phyloP scores from a whole-genome alignment of 1,140 invertebrate genomes.

The Atta colombica region DNA sequence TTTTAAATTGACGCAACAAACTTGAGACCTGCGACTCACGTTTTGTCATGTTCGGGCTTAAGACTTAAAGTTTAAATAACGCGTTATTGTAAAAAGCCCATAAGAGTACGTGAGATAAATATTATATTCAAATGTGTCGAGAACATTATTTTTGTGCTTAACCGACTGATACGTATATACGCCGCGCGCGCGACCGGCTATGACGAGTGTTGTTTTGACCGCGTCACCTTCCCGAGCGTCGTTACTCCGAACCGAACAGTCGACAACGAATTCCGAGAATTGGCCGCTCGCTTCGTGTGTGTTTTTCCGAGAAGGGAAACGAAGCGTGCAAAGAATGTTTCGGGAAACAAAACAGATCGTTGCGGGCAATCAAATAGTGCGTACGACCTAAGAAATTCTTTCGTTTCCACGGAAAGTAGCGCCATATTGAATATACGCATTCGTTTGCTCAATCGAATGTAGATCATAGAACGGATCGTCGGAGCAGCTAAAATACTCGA shows the following conservation, averaged over 20 bases:
- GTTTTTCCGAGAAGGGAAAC: not conserved
- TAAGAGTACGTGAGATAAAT: not conserved
- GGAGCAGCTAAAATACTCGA: not conserved
- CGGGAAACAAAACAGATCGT: not conserved
- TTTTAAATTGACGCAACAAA: too few species aligned
- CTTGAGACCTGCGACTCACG: too few species aligned
- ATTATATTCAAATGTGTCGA: not conserved
- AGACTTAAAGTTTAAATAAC: too few species aligned
- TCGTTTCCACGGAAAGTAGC: not conserved
- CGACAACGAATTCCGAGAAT: not conserved
- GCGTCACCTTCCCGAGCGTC: not conserved
- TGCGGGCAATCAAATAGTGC: not conserved
- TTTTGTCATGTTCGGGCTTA: too few species aligned
- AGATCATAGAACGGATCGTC: not conserved
- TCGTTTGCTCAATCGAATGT: not conserved
- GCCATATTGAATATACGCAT: not conserved
- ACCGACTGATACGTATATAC: too few species aligned
- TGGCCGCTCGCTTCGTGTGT: not conserved
- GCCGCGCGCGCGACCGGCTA: too few species aligned
- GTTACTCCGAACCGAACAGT: too few species aligned
- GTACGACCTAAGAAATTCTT: not conserved
- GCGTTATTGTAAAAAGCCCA: too few species aligned
- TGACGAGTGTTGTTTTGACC: not conserved
- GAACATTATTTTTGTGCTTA: not conserved
- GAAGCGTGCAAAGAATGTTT: not conserved